Percentiles rank a stretch among this genome's conserved stretches.
These are phyloP conservation scores for Cynoglossus semilaevis DNA, from an alignment of 2,113 vertebrate genomes.

Conservation along the genomic window DNA sequence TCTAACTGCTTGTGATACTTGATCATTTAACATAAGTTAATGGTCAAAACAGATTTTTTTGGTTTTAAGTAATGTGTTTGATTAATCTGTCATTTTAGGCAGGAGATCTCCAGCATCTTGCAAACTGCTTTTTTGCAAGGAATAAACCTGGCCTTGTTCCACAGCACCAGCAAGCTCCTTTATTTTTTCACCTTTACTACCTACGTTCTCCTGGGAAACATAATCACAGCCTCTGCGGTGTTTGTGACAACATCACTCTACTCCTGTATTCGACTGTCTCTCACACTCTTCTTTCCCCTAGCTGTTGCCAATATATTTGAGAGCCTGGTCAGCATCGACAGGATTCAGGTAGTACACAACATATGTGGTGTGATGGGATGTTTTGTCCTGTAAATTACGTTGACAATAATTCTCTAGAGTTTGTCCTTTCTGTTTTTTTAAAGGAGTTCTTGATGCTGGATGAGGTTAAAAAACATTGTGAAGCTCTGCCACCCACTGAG, in stretches of 20 bases:
- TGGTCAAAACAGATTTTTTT: not conserved
- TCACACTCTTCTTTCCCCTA: constrained; percentile 91
- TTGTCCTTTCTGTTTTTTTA: not conserved
- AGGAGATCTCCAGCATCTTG: constrained; percentile 88
- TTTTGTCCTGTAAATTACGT: too few species aligned
- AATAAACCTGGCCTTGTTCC: constrained; percentile 93
- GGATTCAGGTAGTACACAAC: constrained; percentile 84
- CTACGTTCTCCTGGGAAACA: constrained; percentile 84
- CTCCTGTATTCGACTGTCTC: constrained; percentile 82
- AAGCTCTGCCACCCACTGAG: constrained; percentile 40
- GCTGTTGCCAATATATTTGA: constrained; percentile 89
- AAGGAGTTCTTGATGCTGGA: constrained; percentile 86
- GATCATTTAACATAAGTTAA: too few species aligned
- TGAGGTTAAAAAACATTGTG: constrained; percentile 68
- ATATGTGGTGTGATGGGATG: too few species aligned
- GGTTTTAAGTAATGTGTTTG: not conserved
- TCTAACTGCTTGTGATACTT: too few species aligned
- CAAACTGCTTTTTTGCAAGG: constrained; percentile 92
- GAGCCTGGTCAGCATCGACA: constrained; percentile 81
- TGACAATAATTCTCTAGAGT: too few species aligned
- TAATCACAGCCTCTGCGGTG: constrained; percentile 84
- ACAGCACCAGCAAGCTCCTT: constrained; percentile 90
- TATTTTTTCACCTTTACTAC: constrained; percentile 88
- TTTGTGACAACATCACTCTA: constrained; percentile 90
- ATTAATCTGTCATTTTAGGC: constrained; percentile 66